Conservation (phyloP, 2,888 invertebrate genomes). For the Ecdyonurus torrentis region DNA sequence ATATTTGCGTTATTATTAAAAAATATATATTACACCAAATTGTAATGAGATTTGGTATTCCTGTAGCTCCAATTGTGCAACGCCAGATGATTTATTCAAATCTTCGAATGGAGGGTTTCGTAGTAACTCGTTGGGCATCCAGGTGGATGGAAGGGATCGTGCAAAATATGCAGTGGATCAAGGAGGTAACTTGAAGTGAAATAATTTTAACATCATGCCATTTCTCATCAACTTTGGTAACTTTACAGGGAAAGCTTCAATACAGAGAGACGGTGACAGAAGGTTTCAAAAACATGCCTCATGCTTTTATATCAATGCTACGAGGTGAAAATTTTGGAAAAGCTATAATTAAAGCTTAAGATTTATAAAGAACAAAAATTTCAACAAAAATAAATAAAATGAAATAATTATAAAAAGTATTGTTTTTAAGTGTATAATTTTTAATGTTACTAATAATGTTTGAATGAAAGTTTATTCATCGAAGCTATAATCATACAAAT, state of each 20-base stretch:
- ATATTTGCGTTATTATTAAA: too few species aligned
- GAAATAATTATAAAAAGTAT: too few species aligned
- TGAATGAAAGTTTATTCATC: too few species aligned
- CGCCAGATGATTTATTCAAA: constrained; percentile 10
- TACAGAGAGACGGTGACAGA: constrained; percentile 49
- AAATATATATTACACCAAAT: not conserved
- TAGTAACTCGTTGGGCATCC: constrained; percentile 10
- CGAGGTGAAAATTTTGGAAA: constrained; percentile 52
- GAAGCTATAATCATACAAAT: too few species aligned
- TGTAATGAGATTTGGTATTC: not conserved
- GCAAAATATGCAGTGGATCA: constrained; percentile 14
- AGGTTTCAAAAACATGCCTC: constrained; percentile 57
- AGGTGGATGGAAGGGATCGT: constrained; percentile 13
- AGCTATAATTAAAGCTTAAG: constrained; percentile 44
- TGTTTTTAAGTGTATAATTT: too few species aligned
- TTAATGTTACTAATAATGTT: too few species aligned
- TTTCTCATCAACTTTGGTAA: too few species aligned
- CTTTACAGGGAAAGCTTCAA: constrained; percentile 44
- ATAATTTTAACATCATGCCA: too few species aligned
- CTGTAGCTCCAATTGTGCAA: constrained; percentile 11
- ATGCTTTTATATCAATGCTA: constrained; percentile 46
- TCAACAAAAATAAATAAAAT: too few species aligned
- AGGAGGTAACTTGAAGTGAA: too few species aligned
- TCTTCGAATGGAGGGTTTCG: constrained; percentile 11
- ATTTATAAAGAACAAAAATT: too few species aligned